Evolutionary conservation across 2,797 vertebrate species (phyloP).

Genomic region (Oryzias sinensis): DNA sequence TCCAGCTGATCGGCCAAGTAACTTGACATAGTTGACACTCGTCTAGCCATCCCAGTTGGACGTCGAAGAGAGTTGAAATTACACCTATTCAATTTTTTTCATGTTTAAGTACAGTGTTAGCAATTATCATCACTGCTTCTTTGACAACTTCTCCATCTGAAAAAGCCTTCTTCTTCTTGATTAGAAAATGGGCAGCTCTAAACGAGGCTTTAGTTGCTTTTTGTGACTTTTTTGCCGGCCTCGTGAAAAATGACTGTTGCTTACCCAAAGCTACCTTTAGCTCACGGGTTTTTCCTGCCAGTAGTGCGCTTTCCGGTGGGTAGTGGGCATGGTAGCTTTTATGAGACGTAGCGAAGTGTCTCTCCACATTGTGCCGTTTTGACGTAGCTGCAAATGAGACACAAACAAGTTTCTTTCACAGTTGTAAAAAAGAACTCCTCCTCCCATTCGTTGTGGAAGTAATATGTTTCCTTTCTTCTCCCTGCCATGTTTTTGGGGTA

Average conservation of each 20-base stretch:
- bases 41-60: constrained; percentile 19
- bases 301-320: not conserved
- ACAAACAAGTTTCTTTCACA: too few species aligned
- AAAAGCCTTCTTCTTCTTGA: not conserved
- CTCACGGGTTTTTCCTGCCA: not conserved
- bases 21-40: constrained; percentile 24
- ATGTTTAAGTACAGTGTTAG: not conserved
- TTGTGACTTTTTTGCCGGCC: too few species aligned
- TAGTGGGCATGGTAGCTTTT: constrained; percentile 7
- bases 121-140: constrained; percentile 3
- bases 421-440: too few species aligned
- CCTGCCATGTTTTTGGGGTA: too few species aligned
- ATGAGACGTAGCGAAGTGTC: not conserved
- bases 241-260: constrained; percentile 5
- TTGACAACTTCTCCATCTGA: not conserved
- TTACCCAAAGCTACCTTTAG: constrained; percentile 2
- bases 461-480: too few species aligned
- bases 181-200: too few species aligned
- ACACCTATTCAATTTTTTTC: not conserved
- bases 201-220: too few species aligned
- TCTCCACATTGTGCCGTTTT: not conserved
- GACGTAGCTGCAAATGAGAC: too few species aligned
- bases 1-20: constrained; percentile 17
- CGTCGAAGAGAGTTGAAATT: not conserved
- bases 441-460: too few species aligned